Evolutionary conservation across 2,797 vertebrate genomes (phyloP), one percentile per base, ranked within the genome.

Genomic region (Takifugu rubripes): DNA sequence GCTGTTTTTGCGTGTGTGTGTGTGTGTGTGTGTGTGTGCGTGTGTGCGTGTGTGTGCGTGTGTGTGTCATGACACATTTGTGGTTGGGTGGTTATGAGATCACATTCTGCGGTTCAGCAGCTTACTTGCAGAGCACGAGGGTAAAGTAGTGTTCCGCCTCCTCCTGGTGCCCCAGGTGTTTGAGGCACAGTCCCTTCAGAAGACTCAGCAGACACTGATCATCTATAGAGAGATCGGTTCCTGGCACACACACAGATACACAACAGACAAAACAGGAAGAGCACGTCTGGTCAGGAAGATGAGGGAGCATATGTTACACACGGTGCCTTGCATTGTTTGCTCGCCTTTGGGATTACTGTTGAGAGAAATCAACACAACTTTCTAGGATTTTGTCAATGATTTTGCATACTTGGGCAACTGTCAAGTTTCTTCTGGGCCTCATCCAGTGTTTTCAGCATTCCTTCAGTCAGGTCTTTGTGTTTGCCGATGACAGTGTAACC

Each of bases 401-500:
- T 3, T 14, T 44, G 45, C 78, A n/a, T 94, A 98, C 96, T 95
- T 92, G 92, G 90, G 59, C 68, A 71, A 75, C 74, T 88, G 68
- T 94, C 93, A 49, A 99, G 82, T 59, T 75, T 87, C 66, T 84
- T 86, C 88, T 96, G 95, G 14, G 94, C 93, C 72, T 94, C 91
- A n/a, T 87, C 84, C 88, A 98, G 90, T 5, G 94, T 93, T 68
- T 93, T 89, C 76, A 99, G 89, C 91, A 99, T 98, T 64, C 90
- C 92, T 55, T 96, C 95, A 2, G 95, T 98, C 84, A 98, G 87
- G 70, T 94, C 92, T 66, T 87, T 93, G 80, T 96, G 93, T 86
- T 97, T 97, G 61, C 96, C 96, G 57, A 98, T 96, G 74, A 98
- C 94, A 36, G 97, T 94, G 0, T 97, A 99, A 68, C 96, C 96